Base-by-base conservation (phyloP, 53 echinoderm and acorn worm species). In the Echinometra lucunter region DNA sequence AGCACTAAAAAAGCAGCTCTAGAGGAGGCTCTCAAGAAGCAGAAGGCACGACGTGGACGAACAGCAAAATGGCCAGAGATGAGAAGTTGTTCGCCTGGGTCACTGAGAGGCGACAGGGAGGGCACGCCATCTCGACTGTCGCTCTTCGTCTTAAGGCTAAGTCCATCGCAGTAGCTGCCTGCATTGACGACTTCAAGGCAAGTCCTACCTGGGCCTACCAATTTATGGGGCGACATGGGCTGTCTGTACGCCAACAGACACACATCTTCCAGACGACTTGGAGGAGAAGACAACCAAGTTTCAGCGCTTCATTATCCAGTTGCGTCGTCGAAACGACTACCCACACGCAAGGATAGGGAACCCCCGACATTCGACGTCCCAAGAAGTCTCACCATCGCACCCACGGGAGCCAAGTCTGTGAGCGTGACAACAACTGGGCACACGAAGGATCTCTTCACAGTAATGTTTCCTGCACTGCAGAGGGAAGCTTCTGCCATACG, bases 401-500 rank as follows among this genome's bases (percentile, higher is more conserved):
- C 25, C 6, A 47, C 19, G 15, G 96, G 96, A 0, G 15, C 28
- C 32, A 95, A 95, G 49, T 70, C 78, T 11, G 37, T 95, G 10
- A 35, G 58, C 30, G 35, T 93, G 21, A 87, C 45, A 11, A 85
- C 67, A 5, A 94, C 92, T 37, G 92, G 92, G 4, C 89, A 70
- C 45, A 93, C 94, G 27, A 95, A 95, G 60, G 66, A 88, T 28
- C 8, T 89, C 12, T 47, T 95, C 27, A 94, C 94, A 1, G 94
- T 94, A 3, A 75, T 94, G 21, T 82, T 96, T n/a, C n/a, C n/a
- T n/a, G n/a, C n/a, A n/a, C n/a, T n/a, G n/a, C n/a, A n/a, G 96
- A 35, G 66, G 67, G 32, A 94, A 94, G 38, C 49, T 95, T 2
- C 56, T 94, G 5, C 96, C 96, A 11, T 45, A 94, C 32, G 94